Percentiles rank a stretch among this genome's conserved stretches.
Evolutionary conservation across 2,797 vertebrate species (phyloP).

Genomic region (Chloroceryle inda): DNA sequence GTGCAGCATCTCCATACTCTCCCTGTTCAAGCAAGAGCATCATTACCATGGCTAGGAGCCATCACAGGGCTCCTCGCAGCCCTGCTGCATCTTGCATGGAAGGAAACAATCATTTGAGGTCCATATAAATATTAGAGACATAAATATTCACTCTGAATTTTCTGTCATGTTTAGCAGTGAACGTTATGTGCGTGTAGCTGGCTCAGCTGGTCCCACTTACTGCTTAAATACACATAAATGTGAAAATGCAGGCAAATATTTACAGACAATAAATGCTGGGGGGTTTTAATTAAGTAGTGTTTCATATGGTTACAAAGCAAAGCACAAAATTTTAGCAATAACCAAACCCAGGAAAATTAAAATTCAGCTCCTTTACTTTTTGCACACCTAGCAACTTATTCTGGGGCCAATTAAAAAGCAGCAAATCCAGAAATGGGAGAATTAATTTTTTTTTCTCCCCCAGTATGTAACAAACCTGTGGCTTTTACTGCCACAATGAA

Average conservation of each 20-base stretch:
- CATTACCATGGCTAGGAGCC: background rate
- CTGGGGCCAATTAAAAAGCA: background rate
- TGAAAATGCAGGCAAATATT: slow-evolving; percentile 29
- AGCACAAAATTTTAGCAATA: background rate
- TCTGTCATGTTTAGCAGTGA: background rate
- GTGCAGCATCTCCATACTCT: background rate
- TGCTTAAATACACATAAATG: background rate
- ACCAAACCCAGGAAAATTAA: background rate
- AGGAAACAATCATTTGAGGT: background rate
- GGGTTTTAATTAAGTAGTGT: background rate
- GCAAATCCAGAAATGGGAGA: background rate
- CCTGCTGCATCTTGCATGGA: background rate
- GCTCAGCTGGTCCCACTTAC: background rate
- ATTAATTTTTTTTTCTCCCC: background rate
- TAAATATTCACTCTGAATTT: background rate
- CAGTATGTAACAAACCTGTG: background rate
- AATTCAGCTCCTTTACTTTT: background rate
- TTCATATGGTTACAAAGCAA: slow-evolving; percentile 16
- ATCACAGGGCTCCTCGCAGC: background rate
- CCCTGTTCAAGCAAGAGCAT: background rate
- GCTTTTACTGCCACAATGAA: background rate
- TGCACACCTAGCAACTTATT: background rate
- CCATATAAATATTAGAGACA: background rate
- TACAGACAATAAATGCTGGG: background rate
- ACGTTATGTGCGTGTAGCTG: fast-evolving